Conservation (phyloP, 2,797 vertebrate species). For the Pagetopsis macropterus region DNA sequence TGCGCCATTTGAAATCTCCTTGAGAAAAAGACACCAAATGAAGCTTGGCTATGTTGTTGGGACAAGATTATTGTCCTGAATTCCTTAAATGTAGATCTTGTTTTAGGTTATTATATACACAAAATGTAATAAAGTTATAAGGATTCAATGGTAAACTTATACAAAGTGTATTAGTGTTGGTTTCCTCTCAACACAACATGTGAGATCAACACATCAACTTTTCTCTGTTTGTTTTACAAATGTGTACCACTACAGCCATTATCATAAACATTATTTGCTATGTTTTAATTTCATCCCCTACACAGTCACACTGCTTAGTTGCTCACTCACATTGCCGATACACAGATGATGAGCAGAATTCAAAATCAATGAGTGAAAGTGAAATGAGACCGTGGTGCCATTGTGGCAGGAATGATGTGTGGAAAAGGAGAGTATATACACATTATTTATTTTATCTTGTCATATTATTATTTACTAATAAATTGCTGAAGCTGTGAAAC, state of each 20-base stretch:
- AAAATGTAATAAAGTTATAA: background rate
- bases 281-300: background rate
- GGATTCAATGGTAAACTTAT: background rate
- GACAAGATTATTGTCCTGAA: background rate
- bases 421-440: background rate
- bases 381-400: constrained; percentile 36
- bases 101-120: background rate
- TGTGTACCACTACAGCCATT: background rate
- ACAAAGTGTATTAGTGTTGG: constrained; percentile 14
- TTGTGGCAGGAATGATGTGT: constrained; percentile 1
- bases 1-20: background rate
- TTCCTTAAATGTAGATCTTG: background rate
- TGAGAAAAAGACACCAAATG: constrained; percentile 8
- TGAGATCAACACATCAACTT: background rate
- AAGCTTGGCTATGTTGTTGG: constrained; percentile 10
- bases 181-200: constrained; percentile 2
- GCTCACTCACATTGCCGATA: constrained; percentile 20
- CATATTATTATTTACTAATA: background rate
- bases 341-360: constrained; percentile 29
- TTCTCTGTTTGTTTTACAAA: background rate
- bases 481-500: background rate
- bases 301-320: constrained; percentile 23
- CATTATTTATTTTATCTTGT: background rate
- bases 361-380: constrained; percentile 27
- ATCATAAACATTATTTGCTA: background rate